Conservation (phyloP, 2,888 invertebrate species). For the Drosophila multiciliata region DNA sequence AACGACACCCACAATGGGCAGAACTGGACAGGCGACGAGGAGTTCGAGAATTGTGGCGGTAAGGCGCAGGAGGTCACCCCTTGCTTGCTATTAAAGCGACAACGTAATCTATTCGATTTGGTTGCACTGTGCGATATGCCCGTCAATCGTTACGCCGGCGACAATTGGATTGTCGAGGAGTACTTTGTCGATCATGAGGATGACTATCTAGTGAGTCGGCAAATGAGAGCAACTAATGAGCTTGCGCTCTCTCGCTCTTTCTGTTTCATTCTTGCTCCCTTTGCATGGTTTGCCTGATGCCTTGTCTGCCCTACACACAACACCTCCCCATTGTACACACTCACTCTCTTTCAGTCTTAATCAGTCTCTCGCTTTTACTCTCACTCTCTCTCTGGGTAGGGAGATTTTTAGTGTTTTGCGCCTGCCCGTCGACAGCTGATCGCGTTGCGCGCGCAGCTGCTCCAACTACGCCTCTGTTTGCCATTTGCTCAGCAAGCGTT, state of each 20-base stretch:
- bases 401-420: conserved; percentile 20
- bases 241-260: neutral
- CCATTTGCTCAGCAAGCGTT: conserved; percentile 61
- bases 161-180: conserved; percentile 83
- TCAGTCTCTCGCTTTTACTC: neutral
- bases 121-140: conserved; percentile 78
- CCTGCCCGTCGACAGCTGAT: conserved; percentile 33
- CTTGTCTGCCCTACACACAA: neutral
- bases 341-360: neutral
- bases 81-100: conserved; percentile 64
- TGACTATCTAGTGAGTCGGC: conserved; percentile 81
- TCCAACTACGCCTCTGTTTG: conserved; percentile 45
- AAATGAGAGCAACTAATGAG: conserved; percentile 7
- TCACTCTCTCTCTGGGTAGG: conserved; percentile 1
- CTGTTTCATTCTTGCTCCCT: neutral
- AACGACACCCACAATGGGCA: conserved; percentile 7
- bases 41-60: conserved; percentile 14
- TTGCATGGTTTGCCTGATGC: conserved; percentile 12
- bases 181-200: conserved; percentile 80
- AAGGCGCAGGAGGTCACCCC: conserved; percentile 44
- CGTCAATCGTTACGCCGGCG: conserved; percentile 78
- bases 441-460: conserved; percentile 66
- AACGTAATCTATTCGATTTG: conserved; percentile 80
- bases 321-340: neutral
- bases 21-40: neutral